Conservation (phyloP, 2,888 invertebrate species). For the Listrodromus nycthemerus region DNA sequence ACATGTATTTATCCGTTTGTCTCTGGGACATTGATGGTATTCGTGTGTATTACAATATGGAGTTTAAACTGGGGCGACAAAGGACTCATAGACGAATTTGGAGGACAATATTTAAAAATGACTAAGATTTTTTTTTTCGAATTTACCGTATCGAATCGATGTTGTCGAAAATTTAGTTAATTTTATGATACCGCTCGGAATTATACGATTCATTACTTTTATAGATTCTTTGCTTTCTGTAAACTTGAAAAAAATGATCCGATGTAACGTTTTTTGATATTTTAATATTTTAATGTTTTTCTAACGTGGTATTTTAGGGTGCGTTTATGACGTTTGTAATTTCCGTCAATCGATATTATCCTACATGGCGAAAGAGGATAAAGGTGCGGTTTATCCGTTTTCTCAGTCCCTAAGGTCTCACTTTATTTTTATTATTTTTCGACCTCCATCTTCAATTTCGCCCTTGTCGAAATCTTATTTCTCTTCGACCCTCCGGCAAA, state of each 20-base stretch:
- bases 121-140: too few species aligned
- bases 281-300: background rate
- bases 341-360: background rate
- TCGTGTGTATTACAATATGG: too few species aligned
- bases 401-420: background rate
- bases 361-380: background rate
- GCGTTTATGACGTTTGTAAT: background rate
- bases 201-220: background rate
- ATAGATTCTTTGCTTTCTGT: too few species aligned
- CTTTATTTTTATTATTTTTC: background rate
- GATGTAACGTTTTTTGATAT: background rate
- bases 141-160: background rate
- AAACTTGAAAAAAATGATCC: too few species aligned
- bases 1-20: background rate
- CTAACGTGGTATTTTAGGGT: background rate
- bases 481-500: slow-evolving; percentile 1
- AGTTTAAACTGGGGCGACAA: too few species aligned
- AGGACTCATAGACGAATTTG: too few species aligned
- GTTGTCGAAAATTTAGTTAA: background rate
- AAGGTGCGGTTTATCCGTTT: background rate
- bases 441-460: background rate
- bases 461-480: background rate
- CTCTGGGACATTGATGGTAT: background rate
- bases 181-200: background rate
- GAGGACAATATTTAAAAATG: too few species aligned